Evolutionary conservation across 2,888 invertebrate genomes (phyloP).

Genomic region (Parnassius mnemosyne): DNA sequence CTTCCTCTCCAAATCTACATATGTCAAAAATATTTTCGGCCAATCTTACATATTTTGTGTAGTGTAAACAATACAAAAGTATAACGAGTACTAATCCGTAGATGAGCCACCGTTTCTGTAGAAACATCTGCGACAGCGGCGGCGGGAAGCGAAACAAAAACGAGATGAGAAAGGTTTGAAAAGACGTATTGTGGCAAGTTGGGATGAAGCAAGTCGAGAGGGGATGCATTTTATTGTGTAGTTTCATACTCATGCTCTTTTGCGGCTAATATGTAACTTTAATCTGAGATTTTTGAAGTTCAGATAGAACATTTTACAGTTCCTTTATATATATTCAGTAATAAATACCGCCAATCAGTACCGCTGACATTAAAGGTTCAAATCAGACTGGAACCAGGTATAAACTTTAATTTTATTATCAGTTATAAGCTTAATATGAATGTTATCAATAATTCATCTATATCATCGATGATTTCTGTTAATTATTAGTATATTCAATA

Average conservation of each 20-base stretch:
- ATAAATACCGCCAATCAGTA: no score
- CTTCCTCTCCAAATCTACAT: background rate
- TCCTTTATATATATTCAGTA: no score
- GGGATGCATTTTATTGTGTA: slow-evolving; percentile 35
- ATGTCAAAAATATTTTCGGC: background rate
- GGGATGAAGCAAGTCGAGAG: slow-evolving; percentile 50
- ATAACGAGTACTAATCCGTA: slow-evolving; percentile 73
- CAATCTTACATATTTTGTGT: slow-evolving; percentile 38
- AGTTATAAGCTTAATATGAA: no score
- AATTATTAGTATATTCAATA: no score
- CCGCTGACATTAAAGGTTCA: no score
- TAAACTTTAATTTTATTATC: no score
- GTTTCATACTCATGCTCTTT: slow-evolving; percentile 31
- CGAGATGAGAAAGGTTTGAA: slow-evolving; percentile 76
- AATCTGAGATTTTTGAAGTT: no score
- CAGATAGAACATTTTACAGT: no score
- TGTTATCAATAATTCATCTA: no score
- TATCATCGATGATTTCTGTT: no score
- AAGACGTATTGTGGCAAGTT: slow-evolving; percentile 70
- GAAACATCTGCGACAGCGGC: slow-evolving; percentile 67
- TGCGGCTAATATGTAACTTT: slow-evolving; percentile 23
- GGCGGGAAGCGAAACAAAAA: slow-evolving; percentile 66
- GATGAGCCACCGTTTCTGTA: slow-evolving; percentile 68
- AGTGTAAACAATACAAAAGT: slow-evolving; percentile 64
- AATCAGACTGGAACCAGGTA: no score